phyloP scores from a whole-genome alignment of 2,888 invertebrate genomes.

The Ptilodon capucinus region DNA sequence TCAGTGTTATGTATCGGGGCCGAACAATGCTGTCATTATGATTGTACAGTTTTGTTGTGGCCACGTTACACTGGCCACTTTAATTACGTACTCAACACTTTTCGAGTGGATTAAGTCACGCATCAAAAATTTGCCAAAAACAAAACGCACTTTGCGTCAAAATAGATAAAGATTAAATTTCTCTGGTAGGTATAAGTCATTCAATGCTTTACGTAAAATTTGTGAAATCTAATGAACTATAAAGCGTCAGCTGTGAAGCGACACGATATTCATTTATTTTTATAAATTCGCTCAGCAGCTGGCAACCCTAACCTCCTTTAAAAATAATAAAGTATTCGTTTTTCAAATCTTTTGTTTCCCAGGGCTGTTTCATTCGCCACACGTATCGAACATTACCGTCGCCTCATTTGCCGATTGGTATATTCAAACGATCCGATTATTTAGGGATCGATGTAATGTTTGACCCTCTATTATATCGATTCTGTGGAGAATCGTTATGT shows the following conservation, averaged over 20 bases:
- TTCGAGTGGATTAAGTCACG: neutral
- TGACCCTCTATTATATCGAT: constrained; percentile 1
- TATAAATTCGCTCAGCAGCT: neutral
- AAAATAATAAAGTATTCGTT: neutral
- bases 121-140: no score
- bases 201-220: no score
- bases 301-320: neutral
- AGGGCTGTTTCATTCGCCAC: constrained; percentile 18
- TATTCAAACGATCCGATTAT: constrained; percentile 1
- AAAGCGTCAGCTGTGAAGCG: neutral
- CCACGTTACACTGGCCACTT: neutral
- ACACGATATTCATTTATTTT: neutral
- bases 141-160: no score
- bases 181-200: no score
- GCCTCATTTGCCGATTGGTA: neutral
- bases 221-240: no score
- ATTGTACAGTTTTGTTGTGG: constrained; percentile 1
- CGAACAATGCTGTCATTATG: constrained; percentile 24
- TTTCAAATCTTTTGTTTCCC: constrained; percentile 12
- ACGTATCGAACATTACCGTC: neutral
- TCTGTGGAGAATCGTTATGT: constrained; percentile 17
- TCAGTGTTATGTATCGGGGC: constrained; percentile 21
- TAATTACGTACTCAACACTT: neutral
- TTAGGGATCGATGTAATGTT: constrained; percentile 1
- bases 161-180: no score